These are phyloP conservation scores for Marcusenius ussheri DNA, from an alignment of 2,113 vertebrate genomes.

Conservation along the genomic window DNA sequence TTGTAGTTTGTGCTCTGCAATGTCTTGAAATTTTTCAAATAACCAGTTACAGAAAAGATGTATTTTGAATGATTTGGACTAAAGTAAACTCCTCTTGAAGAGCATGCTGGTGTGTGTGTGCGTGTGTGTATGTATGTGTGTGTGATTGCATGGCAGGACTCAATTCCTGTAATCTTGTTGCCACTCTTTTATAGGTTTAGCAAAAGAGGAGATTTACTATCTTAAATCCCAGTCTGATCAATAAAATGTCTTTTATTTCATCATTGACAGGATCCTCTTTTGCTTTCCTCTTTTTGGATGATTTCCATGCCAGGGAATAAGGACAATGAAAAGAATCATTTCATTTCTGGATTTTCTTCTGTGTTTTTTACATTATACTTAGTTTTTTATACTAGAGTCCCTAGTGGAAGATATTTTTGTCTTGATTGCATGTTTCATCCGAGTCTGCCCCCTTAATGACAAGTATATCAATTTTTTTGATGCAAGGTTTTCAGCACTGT, in stretches of 20 bases:
- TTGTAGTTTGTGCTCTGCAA: background rate
- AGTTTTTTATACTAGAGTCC: background rate
- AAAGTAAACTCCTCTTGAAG: background rate
- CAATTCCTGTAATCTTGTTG: background rate
- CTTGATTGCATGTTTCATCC: background rate
- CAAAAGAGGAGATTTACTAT: constrained; percentile 21
- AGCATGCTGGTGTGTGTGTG: background rate
- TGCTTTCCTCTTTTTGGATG: background rate
- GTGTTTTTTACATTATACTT: background rate
- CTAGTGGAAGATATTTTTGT: background rate
- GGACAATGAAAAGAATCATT: background rate
- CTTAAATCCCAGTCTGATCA: background rate
- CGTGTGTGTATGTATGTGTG: background rate
- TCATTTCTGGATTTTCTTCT: background rate
- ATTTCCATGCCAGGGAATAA: constrained; percentile 8
- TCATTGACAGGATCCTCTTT: background rate
- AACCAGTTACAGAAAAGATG: background rate
- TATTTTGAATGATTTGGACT: background rate
- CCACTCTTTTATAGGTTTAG: background rate
- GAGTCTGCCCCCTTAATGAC: background rate
- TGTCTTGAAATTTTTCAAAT: background rate
- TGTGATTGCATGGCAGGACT: background rate
- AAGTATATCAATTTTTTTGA: background rate
- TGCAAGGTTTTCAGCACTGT: background rate
- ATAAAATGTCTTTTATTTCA: constrained; percentile 2